Base-by-base conservation (phyloP, 2,797 vertebrate species). In the Toxotes lorentzi region DNA sequence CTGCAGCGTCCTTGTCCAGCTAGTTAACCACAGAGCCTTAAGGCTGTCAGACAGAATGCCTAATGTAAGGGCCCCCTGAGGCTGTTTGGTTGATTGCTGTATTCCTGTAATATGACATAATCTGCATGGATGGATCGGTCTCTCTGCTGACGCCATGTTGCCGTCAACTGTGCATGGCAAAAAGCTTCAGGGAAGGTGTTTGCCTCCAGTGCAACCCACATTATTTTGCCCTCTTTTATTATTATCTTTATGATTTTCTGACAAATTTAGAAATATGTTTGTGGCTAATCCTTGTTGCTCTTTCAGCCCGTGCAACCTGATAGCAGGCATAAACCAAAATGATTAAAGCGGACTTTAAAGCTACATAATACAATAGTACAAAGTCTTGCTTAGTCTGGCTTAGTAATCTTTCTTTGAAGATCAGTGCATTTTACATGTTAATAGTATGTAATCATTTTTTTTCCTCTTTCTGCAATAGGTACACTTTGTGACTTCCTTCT, bases 21-120 rank as follows among this genome's bases (percentile, higher is more conserved):
- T 40, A 48, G 61, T 83, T 76, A 84, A 79, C 70, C 75, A 41
- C 54, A 23, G 7, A 50, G 73, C 59, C 72, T 70, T 2, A 14
- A 72, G 59, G 61, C 81, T 86, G 80, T 78, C 73, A 79, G 13
- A 73, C 73, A 73, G n/a, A 76, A 82, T 57, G 71, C 41, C 34
- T 84, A 23, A 82, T 73, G 57, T 50, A 40, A 70, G 4, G 48
- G 73, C 10, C 8, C 66, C 73, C 63, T 6, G 4, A 66, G 70
- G 79, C 74, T 79, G 8, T 77, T 78, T 60, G 59, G 63, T 32
- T 65, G 16, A 65, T 63, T 24, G 48, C 58, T 72, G 5, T 65
- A 14, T 72, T 77, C 10, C 41, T 58, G 14, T 24, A 54, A 73
- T 70, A 65, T 64, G 70, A 80, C 73, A 72, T 82, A 78, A 77